A percentile compares a stretch with the other conserved stretches of the same genome.
Conservation (phyloP, 1,140 invertebrate genomes). For the Drepana arcuata region DNA sequence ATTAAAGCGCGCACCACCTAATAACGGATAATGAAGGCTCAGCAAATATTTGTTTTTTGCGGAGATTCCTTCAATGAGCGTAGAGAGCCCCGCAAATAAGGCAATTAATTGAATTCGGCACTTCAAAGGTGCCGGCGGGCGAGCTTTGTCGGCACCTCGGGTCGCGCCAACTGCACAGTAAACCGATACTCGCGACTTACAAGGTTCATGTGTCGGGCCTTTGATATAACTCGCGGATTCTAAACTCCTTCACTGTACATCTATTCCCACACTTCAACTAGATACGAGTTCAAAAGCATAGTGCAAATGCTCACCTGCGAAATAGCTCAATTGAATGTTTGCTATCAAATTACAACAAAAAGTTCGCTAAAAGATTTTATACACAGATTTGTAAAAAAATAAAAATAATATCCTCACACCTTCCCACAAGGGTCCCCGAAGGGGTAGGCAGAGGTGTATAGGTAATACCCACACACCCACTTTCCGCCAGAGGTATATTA, state of each 20-base stretch:
- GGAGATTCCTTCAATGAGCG: constrained; percentile 48
- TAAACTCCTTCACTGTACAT: constrained; percentile 28
- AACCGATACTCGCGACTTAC: constrained; percentile 38
- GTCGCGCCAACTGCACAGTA: constrained; percentile 24
- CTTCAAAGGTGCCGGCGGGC: constrained; percentile 54
- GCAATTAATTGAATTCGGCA: constrained; percentile 69
- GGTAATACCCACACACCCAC: too few relatives aligned
- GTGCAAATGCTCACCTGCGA: too few relatives aligned
- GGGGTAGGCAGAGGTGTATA: too few relatives aligned
- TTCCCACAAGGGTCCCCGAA: too few relatives aligned
- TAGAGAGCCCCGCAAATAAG: constrained; percentile 50
- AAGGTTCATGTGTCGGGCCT: constrained; percentile 3
- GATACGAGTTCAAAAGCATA: constrained; percentile 9
- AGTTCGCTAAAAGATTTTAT: too few relatives aligned
- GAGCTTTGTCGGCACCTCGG: constrained; percentile 58
- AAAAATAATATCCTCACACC: too few relatives aligned
- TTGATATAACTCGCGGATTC: constrained; percentile 11
- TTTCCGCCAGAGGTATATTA: too few relatives aligned
- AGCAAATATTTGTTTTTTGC: constrained; percentile 65
- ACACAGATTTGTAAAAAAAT: too few relatives aligned
- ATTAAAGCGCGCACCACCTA: constrained; percentile 42
- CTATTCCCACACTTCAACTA: constrained; percentile 22
- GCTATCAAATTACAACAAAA: too few relatives aligned
- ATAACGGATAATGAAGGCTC: constrained; percentile 60
- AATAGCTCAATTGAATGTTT: too few relatives aligned